These are phyloP conservation scores for Cyprinodon brontotheroides DNA, from an alignment of 2,113 vertebrate genomes.

Conservation along the genomic window DNA sequence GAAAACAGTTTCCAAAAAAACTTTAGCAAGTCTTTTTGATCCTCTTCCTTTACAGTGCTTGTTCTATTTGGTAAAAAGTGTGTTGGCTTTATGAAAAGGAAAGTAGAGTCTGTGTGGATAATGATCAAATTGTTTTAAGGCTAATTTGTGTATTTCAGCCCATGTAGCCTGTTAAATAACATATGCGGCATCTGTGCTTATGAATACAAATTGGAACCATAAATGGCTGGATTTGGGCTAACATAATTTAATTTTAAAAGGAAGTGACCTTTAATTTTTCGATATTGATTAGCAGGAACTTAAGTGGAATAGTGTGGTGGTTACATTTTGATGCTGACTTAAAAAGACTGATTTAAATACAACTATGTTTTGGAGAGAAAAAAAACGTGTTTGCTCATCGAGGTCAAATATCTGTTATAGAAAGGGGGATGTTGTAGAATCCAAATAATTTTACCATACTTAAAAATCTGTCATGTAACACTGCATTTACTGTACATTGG, in stretches of 20 bases:
- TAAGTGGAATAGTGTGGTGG: slow-evolving; percentile 43
- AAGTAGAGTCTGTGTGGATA: slow-evolving; percentile 16
- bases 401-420: neutral
- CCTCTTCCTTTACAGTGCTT: slow-evolving; percentile 48
- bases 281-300: slow-evolving; percentile 50
- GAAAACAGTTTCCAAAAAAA: slow-evolving; percentile 50
- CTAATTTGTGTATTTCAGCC: slow-evolving; percentile 37
- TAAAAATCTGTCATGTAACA: slow-evolving; percentile 61
- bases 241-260: slow-evolving; percentile 61
- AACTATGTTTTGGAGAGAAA: slow-evolving; percentile 44
- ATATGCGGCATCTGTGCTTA: slow-evolving; percentile 47
- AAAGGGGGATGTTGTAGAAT: neutral
- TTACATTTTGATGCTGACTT: slow-evolving; percentile 23
- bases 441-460: slow-evolving; percentile 49
- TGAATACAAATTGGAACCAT: slow-evolving; percentile 27
- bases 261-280: slow-evolving; percentile 55
- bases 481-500: slow-evolving; percentile 68
- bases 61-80: slow-evolving; percentile 61
- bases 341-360: neutral
- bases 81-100: slow-evolving; percentile 50
- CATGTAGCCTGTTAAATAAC: slow-evolving; percentile 12
- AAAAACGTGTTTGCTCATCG: slow-evolving; percentile 53
- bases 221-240: slow-evolving; percentile 44
- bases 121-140: slow-evolving; percentile 32
- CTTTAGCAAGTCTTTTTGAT: slow-evolving; percentile 55